phyloP scores from a whole-genome alignment of 2,888 invertebrate genomes.

The Molanna angustata region DNA sequence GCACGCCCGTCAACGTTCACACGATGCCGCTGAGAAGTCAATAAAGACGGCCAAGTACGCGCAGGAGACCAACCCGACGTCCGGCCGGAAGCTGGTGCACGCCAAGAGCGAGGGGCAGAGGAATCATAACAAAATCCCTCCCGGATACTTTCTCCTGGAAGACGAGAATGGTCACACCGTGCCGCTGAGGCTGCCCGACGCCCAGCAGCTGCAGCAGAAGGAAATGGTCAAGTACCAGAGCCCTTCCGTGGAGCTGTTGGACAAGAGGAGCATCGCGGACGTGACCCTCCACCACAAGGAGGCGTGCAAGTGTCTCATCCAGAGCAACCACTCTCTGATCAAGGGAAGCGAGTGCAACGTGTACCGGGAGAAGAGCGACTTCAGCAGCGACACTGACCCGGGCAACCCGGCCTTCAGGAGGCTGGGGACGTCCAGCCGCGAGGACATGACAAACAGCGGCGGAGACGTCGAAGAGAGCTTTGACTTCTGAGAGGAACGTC shows the following conservation, averaged over 20 bases:
- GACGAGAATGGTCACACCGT: conserved; percentile 22
- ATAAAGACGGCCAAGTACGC: conserved; percentile 17
- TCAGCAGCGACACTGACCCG: conserved; percentile 20
- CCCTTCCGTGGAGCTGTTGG: conserved; percentile 22
- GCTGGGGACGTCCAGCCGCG: conserved; percentile 24
- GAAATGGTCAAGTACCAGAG: conserved; percentile 22
- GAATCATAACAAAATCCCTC: conserved; percentile 12
- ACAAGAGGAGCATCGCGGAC: conserved; percentile 8
- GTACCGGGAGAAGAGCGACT: conserved; percentile 21
- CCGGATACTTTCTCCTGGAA: conserved; percentile 25
- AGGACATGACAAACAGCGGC: conserved; percentile 25
- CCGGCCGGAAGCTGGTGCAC: conserved; percentile 20
- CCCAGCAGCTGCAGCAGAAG: conserved; percentile 9
- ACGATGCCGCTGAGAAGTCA: conserved; percentile 16
- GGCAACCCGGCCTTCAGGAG: conserved; percentile 14
- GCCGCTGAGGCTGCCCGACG: conserved; percentile 9
- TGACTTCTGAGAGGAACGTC: conserved; percentile 24
- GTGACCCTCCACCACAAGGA: conserved; percentile 8
- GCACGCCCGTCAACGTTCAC: conserved; percentile 18
- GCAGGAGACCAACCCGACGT: conserved; percentile 13
- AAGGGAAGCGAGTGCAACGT: conserved; percentile 13
- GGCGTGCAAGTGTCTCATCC: conserved; percentile 23
- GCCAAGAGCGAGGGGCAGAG: conserved; percentile 27
- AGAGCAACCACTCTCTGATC: conserved; percentile 26
- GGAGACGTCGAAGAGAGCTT: conserved; percentile 31